phyloP scores from a whole-genome alignment of 2,797 vertebrate species.

The Lithobates pipiens region DNA sequence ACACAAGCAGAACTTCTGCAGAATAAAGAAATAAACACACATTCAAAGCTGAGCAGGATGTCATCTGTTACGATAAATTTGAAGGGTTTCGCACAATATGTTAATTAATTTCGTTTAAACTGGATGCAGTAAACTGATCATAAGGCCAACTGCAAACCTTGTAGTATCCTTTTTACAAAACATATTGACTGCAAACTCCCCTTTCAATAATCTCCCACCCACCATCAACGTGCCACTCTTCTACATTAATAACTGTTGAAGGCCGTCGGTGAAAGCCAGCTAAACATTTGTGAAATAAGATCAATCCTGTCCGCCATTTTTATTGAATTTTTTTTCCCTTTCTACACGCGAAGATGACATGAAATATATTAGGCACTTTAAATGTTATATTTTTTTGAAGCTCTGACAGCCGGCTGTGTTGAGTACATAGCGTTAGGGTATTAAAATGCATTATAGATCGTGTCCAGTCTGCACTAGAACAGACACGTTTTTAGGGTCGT shows the following conservation, averaged over 20 bases:
- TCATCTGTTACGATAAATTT: slow-evolving; percentile 26
- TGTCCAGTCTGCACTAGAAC: slow-evolving; percentile 3
- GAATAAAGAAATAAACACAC: background rate
- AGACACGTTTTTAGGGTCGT: slow-evolving; percentile 9
- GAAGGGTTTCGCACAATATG: slow-evolving; percentile 15
- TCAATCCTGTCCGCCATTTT: slow-evolving; percentile 40
- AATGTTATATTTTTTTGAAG: slow-evolving; percentile 37
- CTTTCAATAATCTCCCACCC: slow-evolving; percentile 27
- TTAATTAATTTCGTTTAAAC: slow-evolving; percentile 29
- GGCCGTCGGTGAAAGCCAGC: slow-evolving; percentile 17
- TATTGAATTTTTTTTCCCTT: slow-evolving; percentile 42
- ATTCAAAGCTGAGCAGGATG: background rate
- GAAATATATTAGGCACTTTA: slow-evolving; percentile 50
- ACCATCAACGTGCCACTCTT: slow-evolving; percentile 7
- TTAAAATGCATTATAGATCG: slow-evolving; percentile 40
- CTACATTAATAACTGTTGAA: slow-evolving; percentile 42
- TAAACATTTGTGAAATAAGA: slow-evolving; percentile 56
- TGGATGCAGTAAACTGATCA: slow-evolving; percentile 9
- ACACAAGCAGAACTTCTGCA: background rate
- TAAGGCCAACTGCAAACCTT: slow-evolving; percentile 4
- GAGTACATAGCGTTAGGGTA: slow-evolving; percentile 30
- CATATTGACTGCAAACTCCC: background rate
- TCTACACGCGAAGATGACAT: slow-evolving; percentile 40
- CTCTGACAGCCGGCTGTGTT: slow-evolving; percentile 30
- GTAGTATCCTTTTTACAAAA: slow-evolving; percentile 21